phyloP scores from a whole-genome alignment of 2,113 vertebrate genomes.

The Platysternon megacephalum region DNA sequence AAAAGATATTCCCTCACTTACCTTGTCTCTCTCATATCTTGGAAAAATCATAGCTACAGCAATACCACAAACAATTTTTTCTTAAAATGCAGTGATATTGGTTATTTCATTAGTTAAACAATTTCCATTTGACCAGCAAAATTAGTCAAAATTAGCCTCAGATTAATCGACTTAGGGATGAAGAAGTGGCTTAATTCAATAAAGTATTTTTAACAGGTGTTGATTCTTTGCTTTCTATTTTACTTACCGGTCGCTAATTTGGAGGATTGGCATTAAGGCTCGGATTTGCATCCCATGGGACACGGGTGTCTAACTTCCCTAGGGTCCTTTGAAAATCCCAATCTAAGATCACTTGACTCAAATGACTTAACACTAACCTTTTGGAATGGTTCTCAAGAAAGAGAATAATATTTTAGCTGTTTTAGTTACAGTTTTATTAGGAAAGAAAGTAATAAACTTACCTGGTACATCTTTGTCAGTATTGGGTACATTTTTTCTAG shows the following conservation, averaged over 20 bases:
- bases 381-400: background rate
- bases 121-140: background rate
- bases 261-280: background rate
- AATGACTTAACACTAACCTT: background rate
- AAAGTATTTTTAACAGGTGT: background rate
- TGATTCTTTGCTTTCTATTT: background rate
- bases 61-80: background rate
- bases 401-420: background rate
- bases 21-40: background rate
- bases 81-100: background rate
- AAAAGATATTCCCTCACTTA: background rate
- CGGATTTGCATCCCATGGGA: background rate
- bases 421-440: background rate
- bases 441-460: slow-evolving; percentile 21
- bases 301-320: background rate
- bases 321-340: background rate
- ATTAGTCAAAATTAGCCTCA: no score
- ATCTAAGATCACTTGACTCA: background rate
- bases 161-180: background rate
- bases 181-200: background rate
- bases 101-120: background rate
- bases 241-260: background rate
- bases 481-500: slow-evolving; percentile 20
- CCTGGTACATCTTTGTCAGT: slow-evolving; percentile 39
- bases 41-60: background rate